Conservation (phyloP, 2,888 invertebrate species). For the Polyploca ridens region DNA sequence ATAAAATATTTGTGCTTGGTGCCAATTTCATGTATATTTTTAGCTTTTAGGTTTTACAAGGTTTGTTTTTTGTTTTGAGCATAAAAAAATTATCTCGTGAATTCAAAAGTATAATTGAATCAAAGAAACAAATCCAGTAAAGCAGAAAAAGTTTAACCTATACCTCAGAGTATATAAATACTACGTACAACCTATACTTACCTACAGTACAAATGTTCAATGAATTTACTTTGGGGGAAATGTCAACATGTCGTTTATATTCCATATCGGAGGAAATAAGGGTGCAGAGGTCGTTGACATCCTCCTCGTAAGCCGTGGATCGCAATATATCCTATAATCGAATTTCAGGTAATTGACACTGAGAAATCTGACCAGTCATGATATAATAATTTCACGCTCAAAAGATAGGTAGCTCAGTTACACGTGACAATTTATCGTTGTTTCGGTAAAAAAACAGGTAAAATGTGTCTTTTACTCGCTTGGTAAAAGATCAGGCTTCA, state of each 20-base stretch:
- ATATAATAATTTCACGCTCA: neutral
- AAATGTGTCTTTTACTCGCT: neutral
- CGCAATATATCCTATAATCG: conserved; percentile 1
- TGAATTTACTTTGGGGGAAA: neutral
- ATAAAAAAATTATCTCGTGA: neutral
- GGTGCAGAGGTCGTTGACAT: neutral
- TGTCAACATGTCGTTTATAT: neutral
- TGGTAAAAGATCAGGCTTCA: neutral
- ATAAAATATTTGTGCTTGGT: neutral
- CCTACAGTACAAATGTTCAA: neutral
- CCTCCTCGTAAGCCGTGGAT: neutral
- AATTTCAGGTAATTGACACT: conserved; percentile 3
- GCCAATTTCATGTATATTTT: neutral
- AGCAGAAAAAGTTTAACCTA: neutral
- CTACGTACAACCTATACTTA: too few relatives aligned
- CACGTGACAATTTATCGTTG: neutral
- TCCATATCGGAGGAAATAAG: neutral
- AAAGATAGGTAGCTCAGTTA: neutral
- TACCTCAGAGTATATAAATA: too few relatives aligned
- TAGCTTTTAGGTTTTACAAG: neutral
- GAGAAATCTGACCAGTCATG: neutral
- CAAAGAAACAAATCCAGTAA: neutral
- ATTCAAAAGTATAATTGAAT: conserved; percentile 3
- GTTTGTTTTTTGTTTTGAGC: neutral
- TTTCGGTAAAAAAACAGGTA: neutral